phyloP scores from a whole-genome alignment of 2,113 vertebrate genomes.

The Periophthalmus modestus region DNA sequence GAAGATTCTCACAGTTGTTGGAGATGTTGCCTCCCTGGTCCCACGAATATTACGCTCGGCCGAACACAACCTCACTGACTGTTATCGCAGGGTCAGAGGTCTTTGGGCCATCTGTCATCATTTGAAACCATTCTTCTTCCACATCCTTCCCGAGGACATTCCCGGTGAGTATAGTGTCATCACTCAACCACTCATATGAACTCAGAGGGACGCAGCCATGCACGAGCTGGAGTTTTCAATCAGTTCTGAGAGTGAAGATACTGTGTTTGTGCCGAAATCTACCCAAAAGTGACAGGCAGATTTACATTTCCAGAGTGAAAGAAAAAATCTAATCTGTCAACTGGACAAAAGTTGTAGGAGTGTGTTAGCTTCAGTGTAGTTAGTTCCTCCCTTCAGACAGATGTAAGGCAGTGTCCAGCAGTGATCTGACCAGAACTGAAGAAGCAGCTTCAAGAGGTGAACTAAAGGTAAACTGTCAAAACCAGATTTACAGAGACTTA shows the following conservation, averaged over 20 bases:
- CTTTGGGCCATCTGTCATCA: conserved; percentile 53
- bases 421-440: no score
- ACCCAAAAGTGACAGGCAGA: no score
- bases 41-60: conserved; percentile 31
- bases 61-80: conserved; percentile 34
- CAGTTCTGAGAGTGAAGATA: not conserved
- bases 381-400: no score
- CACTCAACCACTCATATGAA: conserved; percentile 13
- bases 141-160: conserved; percentile 44
- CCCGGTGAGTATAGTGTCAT: conserved; percentile 9
- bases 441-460: no score
- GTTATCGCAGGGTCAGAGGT: conserved; percentile 52
- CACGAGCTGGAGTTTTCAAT: not conserved
- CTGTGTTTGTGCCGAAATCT: no score
- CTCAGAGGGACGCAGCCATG: not conserved
- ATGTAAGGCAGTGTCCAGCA: no score
- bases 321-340: no score
- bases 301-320: no score
- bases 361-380: no score
- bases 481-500: no score
- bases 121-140: conserved; percentile 27
- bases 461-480: no score
- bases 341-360: no score
- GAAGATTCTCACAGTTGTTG: conserved; percentile 19
- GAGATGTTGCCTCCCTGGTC: conserved; percentile 15